Evolutionary conservation across 2,797 vertebrate species (phyloP).

Genomic region (Pachyuromys duprasi): DNA sequence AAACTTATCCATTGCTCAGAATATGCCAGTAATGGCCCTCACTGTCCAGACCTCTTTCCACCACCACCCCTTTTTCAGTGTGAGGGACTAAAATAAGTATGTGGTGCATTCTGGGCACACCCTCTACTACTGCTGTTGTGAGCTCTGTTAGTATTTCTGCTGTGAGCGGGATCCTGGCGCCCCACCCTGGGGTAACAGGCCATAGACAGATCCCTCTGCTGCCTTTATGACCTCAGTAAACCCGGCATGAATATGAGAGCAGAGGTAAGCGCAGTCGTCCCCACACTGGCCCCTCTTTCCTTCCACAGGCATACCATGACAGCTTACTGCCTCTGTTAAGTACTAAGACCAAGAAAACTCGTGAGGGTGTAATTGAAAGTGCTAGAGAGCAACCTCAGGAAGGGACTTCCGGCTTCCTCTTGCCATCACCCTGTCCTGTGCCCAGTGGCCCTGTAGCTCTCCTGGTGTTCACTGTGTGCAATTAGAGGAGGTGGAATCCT

Average conservation of each 20-base stretch:
- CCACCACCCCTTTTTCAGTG: not conserved
- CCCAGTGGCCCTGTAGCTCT: not conserved
- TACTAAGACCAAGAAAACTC: not conserved
- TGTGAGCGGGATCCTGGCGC: not conserved
- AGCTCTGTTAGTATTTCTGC: not conserved
- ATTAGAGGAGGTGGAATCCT: not conserved
- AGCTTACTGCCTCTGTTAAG: not conserved
- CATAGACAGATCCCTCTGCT: not conserved
- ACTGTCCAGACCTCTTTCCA: not conserved
- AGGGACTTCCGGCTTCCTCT: not conserved
- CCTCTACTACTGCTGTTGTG: not conserved
- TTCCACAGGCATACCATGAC: not conserved
- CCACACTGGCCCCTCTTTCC: not conserved
- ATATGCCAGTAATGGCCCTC: not conserved
- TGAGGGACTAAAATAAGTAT: not conserved
- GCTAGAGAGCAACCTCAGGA: not conserved
- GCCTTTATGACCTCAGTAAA: not conserved
- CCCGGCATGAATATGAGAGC: not conserved
- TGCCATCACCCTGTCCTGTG: not conserved
- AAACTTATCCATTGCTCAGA: not conserved
- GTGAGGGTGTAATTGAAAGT: not conserved
- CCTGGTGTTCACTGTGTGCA: not conserved
- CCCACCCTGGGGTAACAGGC: not conserved
- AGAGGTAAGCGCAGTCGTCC: not conserved
- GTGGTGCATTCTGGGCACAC: not conserved